These are phyloP conservation scores for Passerculus sandwichensis DNA, from an alignment of 2,797 vertebrate species.

Conservation along the genomic window DNA sequence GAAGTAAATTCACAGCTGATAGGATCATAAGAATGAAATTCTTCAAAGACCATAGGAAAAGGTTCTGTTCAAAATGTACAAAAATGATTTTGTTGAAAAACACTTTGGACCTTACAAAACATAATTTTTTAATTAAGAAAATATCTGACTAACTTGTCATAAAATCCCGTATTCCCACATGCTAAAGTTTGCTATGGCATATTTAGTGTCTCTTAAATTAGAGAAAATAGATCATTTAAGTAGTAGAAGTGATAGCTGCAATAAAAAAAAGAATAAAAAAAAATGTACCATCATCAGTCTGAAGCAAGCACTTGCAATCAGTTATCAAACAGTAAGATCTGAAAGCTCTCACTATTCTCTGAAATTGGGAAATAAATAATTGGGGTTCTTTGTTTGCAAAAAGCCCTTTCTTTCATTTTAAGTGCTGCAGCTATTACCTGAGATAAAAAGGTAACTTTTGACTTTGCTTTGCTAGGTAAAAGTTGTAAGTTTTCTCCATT, in stretches of 20 bases:
- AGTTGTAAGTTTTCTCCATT: neutral
- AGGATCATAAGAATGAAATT: neutral
- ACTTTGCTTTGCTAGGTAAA: neutral
- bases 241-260: neutral
- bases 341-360: neutral
- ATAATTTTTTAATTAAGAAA: neutral
- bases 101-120: neutral
- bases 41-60: neutral
- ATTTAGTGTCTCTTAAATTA: neutral
- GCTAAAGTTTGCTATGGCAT: neutral
- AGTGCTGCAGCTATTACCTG: neutral
- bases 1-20: neutral
- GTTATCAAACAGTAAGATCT: neutral
- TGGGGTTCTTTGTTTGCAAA: neutral
- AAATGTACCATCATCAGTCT: neutral
- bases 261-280: neutral
- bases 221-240: neutral
- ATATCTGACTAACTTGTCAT: neutral
- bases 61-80: neutral
- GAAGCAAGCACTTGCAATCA: neutral
- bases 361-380: neutral
- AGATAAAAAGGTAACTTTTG: neutral
- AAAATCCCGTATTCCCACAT: fast-evolving
- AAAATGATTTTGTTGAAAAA: neutral
- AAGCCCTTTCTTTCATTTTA: neutral